Evolutionary conservation across 2,888 invertebrate species (phyloP).

Genomic region (Phorcus lineatus): DNA sequence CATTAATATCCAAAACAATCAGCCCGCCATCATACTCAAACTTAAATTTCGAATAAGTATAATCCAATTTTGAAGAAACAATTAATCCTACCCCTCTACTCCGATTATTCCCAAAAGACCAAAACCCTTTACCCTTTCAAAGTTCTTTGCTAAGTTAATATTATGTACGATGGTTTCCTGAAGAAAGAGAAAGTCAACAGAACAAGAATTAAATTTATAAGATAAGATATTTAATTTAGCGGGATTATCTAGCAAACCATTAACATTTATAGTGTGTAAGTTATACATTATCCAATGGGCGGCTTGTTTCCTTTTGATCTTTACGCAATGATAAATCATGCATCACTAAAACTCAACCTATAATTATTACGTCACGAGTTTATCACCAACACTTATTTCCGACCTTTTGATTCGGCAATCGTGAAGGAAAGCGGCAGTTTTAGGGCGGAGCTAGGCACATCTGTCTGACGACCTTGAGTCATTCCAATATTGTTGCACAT

Average conservation of each 20-base stretch:
- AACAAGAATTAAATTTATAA: not conserved
- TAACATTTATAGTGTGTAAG: not conserved
- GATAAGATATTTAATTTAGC: not conserved
- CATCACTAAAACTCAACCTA: too few species aligned
- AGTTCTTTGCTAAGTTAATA: not conserved
- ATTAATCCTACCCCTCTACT: not conserved
- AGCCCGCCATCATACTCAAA: not conserved
- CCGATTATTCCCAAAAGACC: not conserved
- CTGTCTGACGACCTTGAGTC: too few species aligned
- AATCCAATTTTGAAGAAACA: not conserved
- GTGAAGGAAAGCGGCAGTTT: too few species aligned
- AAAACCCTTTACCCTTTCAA: not conserved
- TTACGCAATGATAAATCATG: too few species aligned
- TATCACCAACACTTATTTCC: too few species aligned
- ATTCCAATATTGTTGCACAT: too few species aligned
- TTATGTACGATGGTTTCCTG: slow-evolving; percentile 3
- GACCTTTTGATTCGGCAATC: too few species aligned
- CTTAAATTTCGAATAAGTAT: not conserved
- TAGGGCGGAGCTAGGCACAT: too few species aligned
- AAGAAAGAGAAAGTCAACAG: not conserved
- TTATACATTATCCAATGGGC: not conserved
- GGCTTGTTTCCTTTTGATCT: too few species aligned
- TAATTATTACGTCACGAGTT: too few species aligned
- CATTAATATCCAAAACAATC: not conserved
- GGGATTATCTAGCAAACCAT: not conserved